phyloP scores from a whole-genome alignment of 2,797 vertebrate species.

The Falco naumanni region DNA sequence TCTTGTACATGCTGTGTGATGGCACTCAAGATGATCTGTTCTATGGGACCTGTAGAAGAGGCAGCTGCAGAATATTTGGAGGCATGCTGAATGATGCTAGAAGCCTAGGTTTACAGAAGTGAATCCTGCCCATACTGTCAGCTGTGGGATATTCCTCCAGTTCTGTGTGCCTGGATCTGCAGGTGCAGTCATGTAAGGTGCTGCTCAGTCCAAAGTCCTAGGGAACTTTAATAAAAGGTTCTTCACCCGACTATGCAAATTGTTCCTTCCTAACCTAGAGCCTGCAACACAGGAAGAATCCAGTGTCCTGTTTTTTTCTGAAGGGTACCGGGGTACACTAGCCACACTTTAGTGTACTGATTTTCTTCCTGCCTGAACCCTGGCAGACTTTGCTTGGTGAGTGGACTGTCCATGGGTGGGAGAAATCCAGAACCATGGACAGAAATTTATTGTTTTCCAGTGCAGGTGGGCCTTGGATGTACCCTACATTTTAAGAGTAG shows the following conservation, averaged over 20 bases:
- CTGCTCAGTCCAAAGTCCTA: neutral
- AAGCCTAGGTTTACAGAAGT: neutral
- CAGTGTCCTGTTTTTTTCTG: neutral
- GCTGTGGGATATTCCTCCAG: neutral
- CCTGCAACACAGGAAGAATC: neutral
- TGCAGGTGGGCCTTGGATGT: accelerated
- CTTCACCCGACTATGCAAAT: neutral
- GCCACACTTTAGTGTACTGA: neutral
- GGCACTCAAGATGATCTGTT: no score
- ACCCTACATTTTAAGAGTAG: neutral
- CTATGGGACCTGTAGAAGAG: neutral
- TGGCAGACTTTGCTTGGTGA: neutral
- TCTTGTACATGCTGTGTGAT: no score
- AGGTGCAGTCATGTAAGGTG: neutral
- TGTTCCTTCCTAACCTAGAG: neutral
- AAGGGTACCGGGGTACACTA: neutral
- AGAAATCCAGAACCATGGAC: neutral
- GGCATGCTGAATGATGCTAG: neutral
- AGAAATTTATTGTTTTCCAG: neutral
- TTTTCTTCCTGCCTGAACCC: neutral
- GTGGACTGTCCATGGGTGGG: neutral
- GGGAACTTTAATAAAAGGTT: neutral
- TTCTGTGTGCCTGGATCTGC: neutral
- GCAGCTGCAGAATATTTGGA: neutral
- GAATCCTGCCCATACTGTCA: neutral